Evolutionary conservation across 2,888 invertebrate genomes (phyloP).

Genomic region (Diarsia rubi): DNA sequence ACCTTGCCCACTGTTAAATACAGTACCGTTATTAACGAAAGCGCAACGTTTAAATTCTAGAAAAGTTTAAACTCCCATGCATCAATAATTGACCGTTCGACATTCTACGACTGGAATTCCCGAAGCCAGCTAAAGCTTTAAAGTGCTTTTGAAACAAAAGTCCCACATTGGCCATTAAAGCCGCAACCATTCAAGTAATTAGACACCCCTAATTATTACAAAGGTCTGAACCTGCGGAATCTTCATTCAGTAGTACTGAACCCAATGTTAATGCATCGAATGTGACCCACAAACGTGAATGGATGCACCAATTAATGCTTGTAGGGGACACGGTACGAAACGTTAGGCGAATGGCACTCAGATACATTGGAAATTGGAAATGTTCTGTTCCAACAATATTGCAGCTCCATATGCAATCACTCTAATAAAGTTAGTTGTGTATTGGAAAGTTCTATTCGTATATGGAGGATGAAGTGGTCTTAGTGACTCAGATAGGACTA

Average conservation of each 20-base stretch:
- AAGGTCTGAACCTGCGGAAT: constrained; percentile 36
- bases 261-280: constrained; percentile 57
- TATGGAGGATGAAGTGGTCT: neutral
- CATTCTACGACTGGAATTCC: constrained; percentile 8
- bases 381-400: constrained; percentile 57
- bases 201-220: constrained; percentile 31
- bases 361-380: constrained; percentile 72
- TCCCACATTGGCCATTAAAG: constrained; percentile 24
- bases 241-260: constrained; percentile 35
- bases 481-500: neutral
- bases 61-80: constrained; percentile 23
- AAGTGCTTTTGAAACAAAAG: constrained; percentile 26
- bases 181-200: constrained; percentile 33
- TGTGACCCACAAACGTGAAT: constrained; percentile 54
- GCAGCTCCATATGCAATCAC: constrained; percentile 46
- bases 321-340: constrained; percentile 47
- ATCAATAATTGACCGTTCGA: constrained; percentile 6
- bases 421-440: constrained; percentile 43
- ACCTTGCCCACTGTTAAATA: neutral
- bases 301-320: constrained; percentile 64
- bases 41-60: neutral
- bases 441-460: constrained; percentile 37
- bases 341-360: constrained; percentile 70
- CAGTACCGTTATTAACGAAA: neutral
- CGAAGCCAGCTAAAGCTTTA: neutral